Evolutionary conservation across 1,140 invertebrate genomes (phyloP).

Genomic region (Hestina assimilis): DNA sequence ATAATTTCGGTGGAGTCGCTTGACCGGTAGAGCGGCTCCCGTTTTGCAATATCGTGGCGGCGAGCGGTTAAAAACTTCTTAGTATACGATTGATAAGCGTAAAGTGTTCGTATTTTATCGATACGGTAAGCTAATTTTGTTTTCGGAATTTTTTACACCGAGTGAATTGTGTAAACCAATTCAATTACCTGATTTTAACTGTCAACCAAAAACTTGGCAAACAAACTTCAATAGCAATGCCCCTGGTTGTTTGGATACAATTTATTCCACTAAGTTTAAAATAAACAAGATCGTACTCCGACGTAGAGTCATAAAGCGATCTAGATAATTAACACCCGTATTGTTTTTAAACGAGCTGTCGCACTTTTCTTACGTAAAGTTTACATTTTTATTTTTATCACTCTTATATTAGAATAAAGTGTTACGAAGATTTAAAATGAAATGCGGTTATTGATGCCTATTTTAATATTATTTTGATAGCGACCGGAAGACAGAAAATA

Average conservation of each 20-base stretch:
- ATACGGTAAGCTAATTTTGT: conserved; percentile 24
- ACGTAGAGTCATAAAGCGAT: conserved; percentile 18
- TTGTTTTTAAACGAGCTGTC: conserved; percentile 7
- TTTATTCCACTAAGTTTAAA: conserved; percentile 23
- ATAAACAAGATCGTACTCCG: conserved; percentile 13
- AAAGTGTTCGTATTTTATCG: conserved; percentile 27
- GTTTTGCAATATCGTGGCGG: conserved; percentile 25
- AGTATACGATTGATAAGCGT: conserved; percentile 33
- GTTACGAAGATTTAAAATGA: neutral
- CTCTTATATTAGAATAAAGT: neutral
- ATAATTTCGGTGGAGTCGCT: conserved; percentile 38
- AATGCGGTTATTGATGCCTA: conserved; percentile 5
- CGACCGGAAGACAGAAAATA: conserved; percentile 10
- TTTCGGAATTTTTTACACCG: no score
- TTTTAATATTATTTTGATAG: conserved; percentile 15
- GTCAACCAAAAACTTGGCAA: conserved; percentile 27
- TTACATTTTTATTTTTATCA: conserved; percentile 2
- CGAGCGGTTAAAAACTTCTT: conserved; percentile 25
- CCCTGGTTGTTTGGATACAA: conserved; percentile 27
- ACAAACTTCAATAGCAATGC: conserved; percentile 20
- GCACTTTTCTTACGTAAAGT: neutral
- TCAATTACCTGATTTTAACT: conserved; percentile 21
- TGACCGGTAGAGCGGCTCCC: conserved; percentile 39
- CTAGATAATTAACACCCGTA: conserved; percentile 19
- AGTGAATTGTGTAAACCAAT: conserved; percentile 20